Conservation (phyloP, 2,113 vertebrate species). For the Vulpes vulpes region DNA sequence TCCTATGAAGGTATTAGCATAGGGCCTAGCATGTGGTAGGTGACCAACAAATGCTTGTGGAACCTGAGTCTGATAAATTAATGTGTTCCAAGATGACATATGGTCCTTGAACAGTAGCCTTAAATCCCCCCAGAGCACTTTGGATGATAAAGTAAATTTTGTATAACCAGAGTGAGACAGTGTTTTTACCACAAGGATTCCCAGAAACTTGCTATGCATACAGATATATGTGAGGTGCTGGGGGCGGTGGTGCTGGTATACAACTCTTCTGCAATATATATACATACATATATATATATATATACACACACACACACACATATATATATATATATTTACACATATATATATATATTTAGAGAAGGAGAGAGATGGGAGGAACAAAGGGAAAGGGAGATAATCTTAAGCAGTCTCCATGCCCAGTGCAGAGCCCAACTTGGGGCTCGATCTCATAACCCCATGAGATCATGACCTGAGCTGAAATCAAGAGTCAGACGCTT, state of each 20-base stretch:
- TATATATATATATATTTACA: not conserved
- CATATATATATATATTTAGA: not conserved
- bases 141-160: not conserved
- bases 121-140: not conserved
- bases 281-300: not conserved
- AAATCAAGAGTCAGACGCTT: not conserved
- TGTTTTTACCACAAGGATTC: not conserved
- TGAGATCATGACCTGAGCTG: not conserved
- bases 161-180: not conserved
- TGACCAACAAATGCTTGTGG: not conserved
- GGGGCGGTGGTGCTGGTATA: too few species aligned
- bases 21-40: not conserved
- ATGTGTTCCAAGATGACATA: not conserved
- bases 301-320: too few species aligned
- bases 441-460: not conserved
- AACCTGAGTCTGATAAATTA: not conserved
- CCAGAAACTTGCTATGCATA: not conserved
- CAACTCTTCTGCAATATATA: not conserved
- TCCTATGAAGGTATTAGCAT: not conserved
- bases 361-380: not conserved
- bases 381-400: not conserved
- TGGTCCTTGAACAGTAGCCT: not conserved
- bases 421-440: not conserved
- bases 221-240: not conserved
- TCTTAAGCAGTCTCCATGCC: not conserved